Conservation (phyloP, 2,888 invertebrate genomes). For the Sphaerophoria taeniata region DNA sequence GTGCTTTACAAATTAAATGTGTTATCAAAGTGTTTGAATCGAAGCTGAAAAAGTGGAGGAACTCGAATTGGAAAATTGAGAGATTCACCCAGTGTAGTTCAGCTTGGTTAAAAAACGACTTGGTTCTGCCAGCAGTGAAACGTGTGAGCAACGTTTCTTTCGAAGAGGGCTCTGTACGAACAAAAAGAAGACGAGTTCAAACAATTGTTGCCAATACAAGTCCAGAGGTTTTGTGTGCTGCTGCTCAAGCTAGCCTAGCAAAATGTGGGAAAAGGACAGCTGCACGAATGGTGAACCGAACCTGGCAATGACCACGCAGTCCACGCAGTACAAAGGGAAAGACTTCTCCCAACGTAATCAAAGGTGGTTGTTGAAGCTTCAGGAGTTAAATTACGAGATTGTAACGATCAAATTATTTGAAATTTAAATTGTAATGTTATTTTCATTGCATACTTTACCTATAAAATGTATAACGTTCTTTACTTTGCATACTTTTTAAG, state of each 20-base stretch:
- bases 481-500: too few relatives aligned
- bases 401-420: too few relatives aligned
- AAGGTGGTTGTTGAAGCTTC: too few relatives aligned
- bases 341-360: too few relatives aligned
- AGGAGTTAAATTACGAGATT: too few relatives aligned
- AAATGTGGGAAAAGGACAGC: constrained; percentile 2
- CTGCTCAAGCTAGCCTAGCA: neutral
- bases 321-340: too few relatives aligned
- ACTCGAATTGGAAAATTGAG: neutral
- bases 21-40: neutral
- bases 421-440: too few relatives aligned
- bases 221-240: constrained; percentile 2
- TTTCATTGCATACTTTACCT: too few relatives aligned
- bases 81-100: neutral
- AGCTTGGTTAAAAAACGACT: constrained; percentile 1
- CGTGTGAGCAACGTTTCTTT: constrained; percentile 2
- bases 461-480: too few relatives aligned
- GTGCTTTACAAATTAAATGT: neutral
- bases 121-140: constrained; percentile 5
- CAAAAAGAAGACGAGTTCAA: constrained; percentile 1
- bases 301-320: too few relatives aligned
- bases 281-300: too few relatives aligned
- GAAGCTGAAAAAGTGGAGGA: constrained; percentile 2
- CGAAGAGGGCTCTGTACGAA: constrained; percentile 2
- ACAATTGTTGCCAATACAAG: neutral